These are phyloP conservation scores for Phaethon lepturus DNA, from an alignment of 2,113 vertebrate species.

Conservation along the genomic window DNA sequence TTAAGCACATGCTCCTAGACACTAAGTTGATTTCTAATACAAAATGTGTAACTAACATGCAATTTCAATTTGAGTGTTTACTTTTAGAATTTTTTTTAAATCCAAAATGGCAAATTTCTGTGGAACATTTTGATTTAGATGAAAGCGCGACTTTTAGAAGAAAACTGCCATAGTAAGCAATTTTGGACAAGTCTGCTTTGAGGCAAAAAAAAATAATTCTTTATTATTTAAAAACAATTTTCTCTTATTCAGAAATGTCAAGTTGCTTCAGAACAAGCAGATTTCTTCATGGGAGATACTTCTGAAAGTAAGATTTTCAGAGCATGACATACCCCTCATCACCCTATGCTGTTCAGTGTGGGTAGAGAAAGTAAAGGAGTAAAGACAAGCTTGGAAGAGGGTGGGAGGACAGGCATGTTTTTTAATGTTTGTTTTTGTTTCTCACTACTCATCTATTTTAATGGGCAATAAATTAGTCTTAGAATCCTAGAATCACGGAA, in stretches of 20 bases:
- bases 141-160: not conserved
- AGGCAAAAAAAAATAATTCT: not conserved
- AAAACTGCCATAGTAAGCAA: not conserved
- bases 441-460: not conserved
- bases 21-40: not conserved
- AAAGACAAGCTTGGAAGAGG: not conserved
- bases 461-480: not conserved
- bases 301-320: not conserved
- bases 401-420: not conserved
- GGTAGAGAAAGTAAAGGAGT: not conserved
- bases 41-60: not conserved
- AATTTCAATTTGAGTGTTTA: not conserved
- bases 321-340: not conserved
- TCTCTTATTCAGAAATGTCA: not conserved
- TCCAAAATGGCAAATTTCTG: not conserved
- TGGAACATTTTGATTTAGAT: not conserved
- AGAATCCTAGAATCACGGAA: no score
- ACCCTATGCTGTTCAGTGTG: fast-evolving
- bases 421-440: not conserved
- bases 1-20: not conserved
- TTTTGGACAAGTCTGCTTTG: not conserved
- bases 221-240: not conserved
- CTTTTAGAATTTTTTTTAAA: not conserved
- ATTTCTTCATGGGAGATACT: not conserved
- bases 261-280: not conserved